These are phyloP conservation scores for Caenorhabditis sp. DNA, from an alignment of 2,888 invertebrate genomes.

Conservation along the genomic window DNA sequence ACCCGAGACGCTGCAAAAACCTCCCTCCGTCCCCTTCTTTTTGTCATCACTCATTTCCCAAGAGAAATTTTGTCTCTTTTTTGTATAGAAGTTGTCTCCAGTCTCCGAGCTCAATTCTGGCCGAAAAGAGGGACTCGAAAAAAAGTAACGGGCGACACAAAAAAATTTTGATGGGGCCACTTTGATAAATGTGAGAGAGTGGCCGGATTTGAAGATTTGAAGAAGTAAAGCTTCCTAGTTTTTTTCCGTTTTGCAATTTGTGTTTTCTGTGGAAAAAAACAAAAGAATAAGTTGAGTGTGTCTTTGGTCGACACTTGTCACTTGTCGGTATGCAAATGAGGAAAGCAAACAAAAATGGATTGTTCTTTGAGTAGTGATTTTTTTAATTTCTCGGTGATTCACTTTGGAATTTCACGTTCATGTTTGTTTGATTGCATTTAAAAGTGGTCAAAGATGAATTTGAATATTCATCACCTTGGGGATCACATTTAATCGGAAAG, in stretches of 20 bases:
- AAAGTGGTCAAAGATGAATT: too few relatives aligned
- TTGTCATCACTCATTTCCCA: slow-evolving; percentile 52
- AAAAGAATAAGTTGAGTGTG: slow-evolving; percentile 15
- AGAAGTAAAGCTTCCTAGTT: neutral
- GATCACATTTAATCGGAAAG: neutral
- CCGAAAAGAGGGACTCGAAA: slow-evolving; percentile 10
- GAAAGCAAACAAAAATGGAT: neutral
- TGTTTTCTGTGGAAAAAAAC: slow-evolving; percentile 15
- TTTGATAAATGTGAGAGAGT: slow-evolving; percentile 56
- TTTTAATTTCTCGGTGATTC: neutral
- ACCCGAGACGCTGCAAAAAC: slow-evolving; percentile 10
- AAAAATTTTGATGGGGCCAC: slow-evolving; percentile 56
- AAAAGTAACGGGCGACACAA: slow-evolving; percentile 58
- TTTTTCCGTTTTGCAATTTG: slow-evolving; percentile 12
- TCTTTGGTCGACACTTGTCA: slow-evolving; percentile 8
- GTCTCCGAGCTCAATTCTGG: neutral
- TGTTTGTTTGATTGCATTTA: too few relatives aligned
- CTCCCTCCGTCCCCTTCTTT: neutral
- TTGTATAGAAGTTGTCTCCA: slow-evolving; percentile 28
- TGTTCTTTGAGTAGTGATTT: neutral
- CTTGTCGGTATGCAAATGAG: slow-evolving; percentile 6
- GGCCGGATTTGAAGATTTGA: slow-evolving; percentile 17
- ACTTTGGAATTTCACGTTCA: neutral
- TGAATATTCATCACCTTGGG: neutral
- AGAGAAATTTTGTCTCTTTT: slow-evolving; percentile 26